Conservation (phyloP, 2,113 vertebrate genomes). For the Sphaerodactylus townsendi region DNA sequence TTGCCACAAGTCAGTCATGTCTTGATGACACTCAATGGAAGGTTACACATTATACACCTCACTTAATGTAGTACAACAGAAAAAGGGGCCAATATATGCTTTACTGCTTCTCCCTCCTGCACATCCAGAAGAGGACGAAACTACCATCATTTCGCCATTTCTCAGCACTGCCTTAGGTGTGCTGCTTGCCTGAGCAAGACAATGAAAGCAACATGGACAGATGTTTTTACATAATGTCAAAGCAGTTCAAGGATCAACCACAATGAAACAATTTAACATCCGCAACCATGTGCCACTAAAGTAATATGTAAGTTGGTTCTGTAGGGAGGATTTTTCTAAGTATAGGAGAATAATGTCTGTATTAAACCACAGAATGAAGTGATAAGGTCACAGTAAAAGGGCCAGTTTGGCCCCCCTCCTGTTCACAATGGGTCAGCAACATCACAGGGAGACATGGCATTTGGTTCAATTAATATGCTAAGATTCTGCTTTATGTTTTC, state of each 20-base stretch:
- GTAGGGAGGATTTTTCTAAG: too few relatives aligned
- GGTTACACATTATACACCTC: too few relatives aligned
- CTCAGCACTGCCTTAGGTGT: background rate
- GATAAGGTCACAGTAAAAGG: background rate
- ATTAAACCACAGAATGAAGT: background rate
- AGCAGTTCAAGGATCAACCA: background rate
- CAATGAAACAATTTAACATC: background rate
- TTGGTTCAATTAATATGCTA: background rate
- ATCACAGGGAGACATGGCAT: background rate
- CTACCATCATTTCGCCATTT: background rate
- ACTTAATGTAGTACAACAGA: background rate
- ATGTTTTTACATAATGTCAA: background rate
- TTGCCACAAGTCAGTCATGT: too few relatives aligned
- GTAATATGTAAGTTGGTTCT: too few relatives aligned
- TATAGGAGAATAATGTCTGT: too few relatives aligned
- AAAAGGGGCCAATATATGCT: background rate
- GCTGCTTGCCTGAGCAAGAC: too few relatives aligned
- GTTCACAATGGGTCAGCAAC: background rate
- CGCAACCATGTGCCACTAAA: background rate
- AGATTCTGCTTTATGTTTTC: background rate
- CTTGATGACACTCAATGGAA: too few relatives aligned
- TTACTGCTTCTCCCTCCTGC: background rate
- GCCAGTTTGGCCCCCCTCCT: background rate
- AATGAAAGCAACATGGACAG: background rate
- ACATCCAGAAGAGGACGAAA: background rate